Evolutionary conservation across 1,140 invertebrate species (phyloP).

Genomic region (Drosophila bocqueti): DNA sequence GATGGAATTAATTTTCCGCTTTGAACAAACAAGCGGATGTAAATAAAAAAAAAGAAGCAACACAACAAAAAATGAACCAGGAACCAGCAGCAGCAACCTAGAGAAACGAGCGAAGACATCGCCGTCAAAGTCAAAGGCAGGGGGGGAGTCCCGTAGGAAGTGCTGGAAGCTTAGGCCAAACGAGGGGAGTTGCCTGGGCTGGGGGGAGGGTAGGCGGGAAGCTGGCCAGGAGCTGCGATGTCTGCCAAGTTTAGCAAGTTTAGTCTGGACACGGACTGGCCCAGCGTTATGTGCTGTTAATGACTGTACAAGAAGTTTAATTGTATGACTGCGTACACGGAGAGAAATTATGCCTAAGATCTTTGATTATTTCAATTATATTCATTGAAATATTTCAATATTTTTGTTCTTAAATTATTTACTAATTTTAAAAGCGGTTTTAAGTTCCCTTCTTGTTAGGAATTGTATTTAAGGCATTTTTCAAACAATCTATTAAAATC

Average conservation of each 20-base stretch:
- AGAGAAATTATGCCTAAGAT: not conserved
- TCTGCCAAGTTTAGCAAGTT: conserved; percentile 73
- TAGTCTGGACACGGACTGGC: conserved; percentile 55
- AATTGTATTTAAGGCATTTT: not conserved
- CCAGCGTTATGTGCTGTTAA: conserved; percentile 78
- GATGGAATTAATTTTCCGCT: conserved; percentile 85
- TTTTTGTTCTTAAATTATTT: not conserved
- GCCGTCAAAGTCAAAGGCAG: conserved; percentile 41
- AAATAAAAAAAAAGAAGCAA: conserved; percentile 74
- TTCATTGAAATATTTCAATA: not conserved
- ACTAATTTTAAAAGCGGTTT: not conserved
- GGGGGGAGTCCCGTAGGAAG: conserved; percentile 22
- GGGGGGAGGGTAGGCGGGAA: not conserved
- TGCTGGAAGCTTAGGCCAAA: conserved; percentile 17
- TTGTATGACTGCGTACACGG: conserved; percentile 56
- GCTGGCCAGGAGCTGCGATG: conserved; percentile 29
- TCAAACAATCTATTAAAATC: not conserved
- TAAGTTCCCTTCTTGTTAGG: not conserved
- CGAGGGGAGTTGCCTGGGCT: not conserved
- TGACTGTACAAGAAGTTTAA: conserved; percentile 82
- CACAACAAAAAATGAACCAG: conserved; percentile 29
- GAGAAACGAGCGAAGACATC: conserved; percentile 41
- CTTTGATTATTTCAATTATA: not conserved
- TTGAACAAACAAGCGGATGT: conserved; percentile 85
- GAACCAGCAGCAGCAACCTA: conserved; percentile 33